Base-by-base conservation (phyloP, 2,797 vertebrate genomes). In the Melopsittacus undulatus region DNA sequence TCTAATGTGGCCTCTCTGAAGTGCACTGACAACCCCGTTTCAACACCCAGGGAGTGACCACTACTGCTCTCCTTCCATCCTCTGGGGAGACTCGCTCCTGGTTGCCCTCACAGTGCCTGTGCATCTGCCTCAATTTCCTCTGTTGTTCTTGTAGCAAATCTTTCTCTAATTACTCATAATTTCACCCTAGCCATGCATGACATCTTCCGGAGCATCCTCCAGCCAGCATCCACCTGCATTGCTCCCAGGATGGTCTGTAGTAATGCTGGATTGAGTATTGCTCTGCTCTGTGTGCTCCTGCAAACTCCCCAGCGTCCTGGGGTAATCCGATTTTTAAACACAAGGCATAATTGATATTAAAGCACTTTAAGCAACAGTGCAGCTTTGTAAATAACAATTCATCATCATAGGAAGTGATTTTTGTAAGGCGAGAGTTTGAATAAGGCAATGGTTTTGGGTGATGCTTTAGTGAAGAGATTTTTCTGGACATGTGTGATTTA, bases 401-500 rank as follows among this genome's bases (percentile, higher is more conserved):
- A 34, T 94, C 68, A 34, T 46, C 21, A 18, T 23, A 54, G 61
- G 72, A 89, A 94, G 90, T 29, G 70, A 18, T 29, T 76, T 84
- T 89, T 67, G 90, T 38, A 29, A 77, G 73, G 90, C 1, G 0
- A 64, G 30, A 56, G 63, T 76, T 92, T 76, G 67, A 94, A 77
- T 81, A 79, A 89, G 52, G 90, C 63, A 80, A 87, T 94, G 64
- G 79, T 93, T 95, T 94, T 82, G 85, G 91, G 62, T 63, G 84
- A 94, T 83, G 81, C 79, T 85, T 87, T 72, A 75, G 49, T 42
- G 73, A 93, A 81, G 81, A 93, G 78, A 23, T 85, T 94, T 95
- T 95, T 94, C 72, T 85, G 88, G 75, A 87, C 69, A 74, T 94
- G 81, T 76, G 62, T 87, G 86, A 85, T 94, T 95, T 96, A 95